A percentile compares a stretch with the other conserved stretches of the same genome.
phyloP scores from a whole-genome alignment of 2,888 invertebrate genomes.

The Proisotoma minuta region DNA sequence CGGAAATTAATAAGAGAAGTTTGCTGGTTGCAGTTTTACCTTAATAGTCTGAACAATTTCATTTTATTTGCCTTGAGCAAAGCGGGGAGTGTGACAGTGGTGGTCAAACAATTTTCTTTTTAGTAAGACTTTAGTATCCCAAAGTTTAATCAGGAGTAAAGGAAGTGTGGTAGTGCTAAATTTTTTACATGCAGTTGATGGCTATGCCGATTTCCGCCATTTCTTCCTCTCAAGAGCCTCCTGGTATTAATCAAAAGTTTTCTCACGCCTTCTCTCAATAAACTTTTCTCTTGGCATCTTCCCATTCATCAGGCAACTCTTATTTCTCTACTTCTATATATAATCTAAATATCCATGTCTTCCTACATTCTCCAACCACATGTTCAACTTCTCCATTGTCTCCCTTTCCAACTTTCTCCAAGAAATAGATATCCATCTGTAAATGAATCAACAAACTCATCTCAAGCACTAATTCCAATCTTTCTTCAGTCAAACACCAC shows the following conservation, averaged over 20 bases:
- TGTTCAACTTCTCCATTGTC: not conserved
- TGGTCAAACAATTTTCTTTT: not conserved
- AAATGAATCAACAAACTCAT: slow-evolving; percentile 1
- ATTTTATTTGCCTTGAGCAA: not conserved
- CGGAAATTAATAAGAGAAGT: not conserved
- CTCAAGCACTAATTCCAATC: not conserved
- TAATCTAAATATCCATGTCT: slow-evolving; percentile 4
- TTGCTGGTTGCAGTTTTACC: too few relatives aligned
- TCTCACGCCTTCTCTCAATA: slow-evolving; percentile 35
- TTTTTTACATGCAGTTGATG: slow-evolving; percentile 27
- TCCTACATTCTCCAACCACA: not conserved
- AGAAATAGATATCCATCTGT: slow-evolving; percentile 3
- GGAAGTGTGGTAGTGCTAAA: slow-evolving; percentile 11
- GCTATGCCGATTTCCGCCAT: slow-evolving; percentile 19
- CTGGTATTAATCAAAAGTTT: slow-evolving; percentile 39
- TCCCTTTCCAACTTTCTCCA: not conserved
- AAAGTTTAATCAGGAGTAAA: slow-evolving; percentile 33
- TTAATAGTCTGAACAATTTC: too few relatives aligned
- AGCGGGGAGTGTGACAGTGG: not conserved
- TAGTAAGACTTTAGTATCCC: slow-evolving; percentile 19
- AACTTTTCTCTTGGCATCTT: slow-evolving; percentile 25
- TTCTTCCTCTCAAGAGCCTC: slow-evolving; percentile 8
- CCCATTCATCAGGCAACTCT: slow-evolving; percentile 14
- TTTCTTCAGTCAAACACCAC: not conserved
- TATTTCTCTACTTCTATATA: slow-evolving; percentile 1